Conservation (phyloP, 2,113 vertebrate genomes). For the Protobothrops flavoviridis region DNA sequence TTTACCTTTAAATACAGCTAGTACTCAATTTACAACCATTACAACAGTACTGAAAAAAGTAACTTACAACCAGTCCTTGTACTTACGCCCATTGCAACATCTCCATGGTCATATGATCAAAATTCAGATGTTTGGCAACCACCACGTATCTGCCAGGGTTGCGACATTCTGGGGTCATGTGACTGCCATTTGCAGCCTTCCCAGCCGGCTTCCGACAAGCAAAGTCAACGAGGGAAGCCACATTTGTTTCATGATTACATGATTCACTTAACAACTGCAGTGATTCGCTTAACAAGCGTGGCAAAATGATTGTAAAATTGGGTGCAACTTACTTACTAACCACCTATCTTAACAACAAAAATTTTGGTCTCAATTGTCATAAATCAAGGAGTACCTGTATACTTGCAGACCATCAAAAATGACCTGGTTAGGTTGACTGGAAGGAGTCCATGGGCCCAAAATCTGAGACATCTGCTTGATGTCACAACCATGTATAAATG, state of each 20-base stretch:
- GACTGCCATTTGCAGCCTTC: too few species aligned
- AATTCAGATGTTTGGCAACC: not conserved
- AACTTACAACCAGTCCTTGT: not conserved
- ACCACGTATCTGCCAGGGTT: not conserved
- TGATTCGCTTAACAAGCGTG: not conserved
- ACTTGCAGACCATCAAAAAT: not conserved
- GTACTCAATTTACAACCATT: not conserved
- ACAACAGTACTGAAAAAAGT: not conserved
- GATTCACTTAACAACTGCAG: not conserved
- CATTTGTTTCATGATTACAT: too few species aligned
- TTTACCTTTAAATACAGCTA: not conserved
- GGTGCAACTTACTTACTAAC: not conserved
- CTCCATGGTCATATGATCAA: not conserved
- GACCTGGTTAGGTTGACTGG: too few species aligned
- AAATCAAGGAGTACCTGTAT: not conserved
- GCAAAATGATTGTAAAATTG: not conserved
- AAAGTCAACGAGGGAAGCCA: too few species aligned
- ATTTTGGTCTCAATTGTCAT: not conserved
- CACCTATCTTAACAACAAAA: not conserved
- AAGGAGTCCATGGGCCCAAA: too few species aligned
- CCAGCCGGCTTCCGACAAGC: too few species aligned
- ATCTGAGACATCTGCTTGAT: too few species aligned
- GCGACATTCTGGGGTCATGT: too few species aligned
- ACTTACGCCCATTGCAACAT: not conserved
- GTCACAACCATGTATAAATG: too few species aligned